A percentile compares a stretch with the other conserved stretches of the same genome.
phyloP scores from a whole-genome alignment of 2,113 vertebrate species.

The Paracanthobrama guichenoti region DNA sequence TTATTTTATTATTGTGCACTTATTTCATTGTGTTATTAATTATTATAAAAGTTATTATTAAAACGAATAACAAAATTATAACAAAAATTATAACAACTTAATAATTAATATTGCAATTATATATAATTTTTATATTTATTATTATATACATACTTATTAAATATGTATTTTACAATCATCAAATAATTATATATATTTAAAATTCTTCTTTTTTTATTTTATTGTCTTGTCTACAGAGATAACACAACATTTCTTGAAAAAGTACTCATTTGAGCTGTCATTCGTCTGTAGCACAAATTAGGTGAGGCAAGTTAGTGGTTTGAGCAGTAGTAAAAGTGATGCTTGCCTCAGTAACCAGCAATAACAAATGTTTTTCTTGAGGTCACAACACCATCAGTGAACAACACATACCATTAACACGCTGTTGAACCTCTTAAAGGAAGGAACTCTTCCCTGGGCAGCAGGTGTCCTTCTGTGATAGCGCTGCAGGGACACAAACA shows the following conservation, averaged over 20 bases:
- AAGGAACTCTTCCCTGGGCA: conserved; percentile 59
- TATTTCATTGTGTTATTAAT: neutral
- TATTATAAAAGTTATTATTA: neutral
- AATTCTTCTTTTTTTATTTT: no score
- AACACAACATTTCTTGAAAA: neutral
- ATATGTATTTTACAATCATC: no score
- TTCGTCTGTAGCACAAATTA: neutral
- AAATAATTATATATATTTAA: no score
- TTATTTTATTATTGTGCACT: no score
- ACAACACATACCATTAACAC: conserved; percentile 18
- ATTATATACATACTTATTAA: no score
- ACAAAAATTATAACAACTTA: no score
- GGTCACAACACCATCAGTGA: neutral
- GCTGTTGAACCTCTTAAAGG: conserved; percentile 26
- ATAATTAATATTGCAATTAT: neutral
- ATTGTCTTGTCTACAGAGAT: neutral
- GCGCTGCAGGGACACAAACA: conserved; percentile 54
- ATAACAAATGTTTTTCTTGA: neutral
- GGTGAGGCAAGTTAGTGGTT: neutral
- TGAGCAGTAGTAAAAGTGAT: neutral
- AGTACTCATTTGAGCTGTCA: neutral
- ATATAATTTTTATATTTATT: neutral
- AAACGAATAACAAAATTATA: neutral
- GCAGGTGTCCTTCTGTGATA: conserved; percentile 73
- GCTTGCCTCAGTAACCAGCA: neutral